A percentile compares a stretch with the other conserved stretches of the same genome.
Evolutionary conservation across 2,888 invertebrate genomes (phyloP).

Genomic region (Molorchus minor): DNA sequence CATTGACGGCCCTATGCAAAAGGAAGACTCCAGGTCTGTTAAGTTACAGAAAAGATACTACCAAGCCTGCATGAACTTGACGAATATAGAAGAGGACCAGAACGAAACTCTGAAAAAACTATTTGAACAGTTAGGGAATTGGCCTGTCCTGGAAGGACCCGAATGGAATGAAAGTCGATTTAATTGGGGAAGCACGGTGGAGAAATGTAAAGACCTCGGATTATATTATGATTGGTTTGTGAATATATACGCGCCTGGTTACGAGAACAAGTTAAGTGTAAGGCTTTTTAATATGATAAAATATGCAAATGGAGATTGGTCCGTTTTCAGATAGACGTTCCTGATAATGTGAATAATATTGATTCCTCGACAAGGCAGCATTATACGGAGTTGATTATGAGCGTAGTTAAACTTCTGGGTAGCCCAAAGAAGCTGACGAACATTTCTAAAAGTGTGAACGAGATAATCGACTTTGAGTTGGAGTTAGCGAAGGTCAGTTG

Average conservation of each 20-base stretch:
- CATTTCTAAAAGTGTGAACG: conserved; percentile 18
- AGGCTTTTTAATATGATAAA: not conserved
- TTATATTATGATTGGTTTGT: conserved; percentile 40
- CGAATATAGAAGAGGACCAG: conserved; percentile 37
- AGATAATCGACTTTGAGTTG: conserved; percentile 30
- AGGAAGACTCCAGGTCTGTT: conserved; percentile 26
- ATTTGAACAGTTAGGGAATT: conserved; percentile 43
- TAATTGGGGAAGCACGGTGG: conserved; percentile 40
- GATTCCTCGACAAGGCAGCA: conserved; percentile 24
- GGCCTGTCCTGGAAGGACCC: conserved; percentile 44
- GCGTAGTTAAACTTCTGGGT: conserved; percentile 39
- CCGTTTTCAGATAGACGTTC: conserved; percentile 41
- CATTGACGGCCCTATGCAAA: conserved; percentile 30
- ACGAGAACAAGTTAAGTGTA: conserved; percentile 12
- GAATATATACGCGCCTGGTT: conserved; percentile 12
- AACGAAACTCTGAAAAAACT: conserved; percentile 34
- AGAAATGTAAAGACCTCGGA: conserved; percentile 33
- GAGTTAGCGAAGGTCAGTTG: conserved; percentile 31
- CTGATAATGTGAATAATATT: conserved; percentile 34
- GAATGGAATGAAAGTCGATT: conserved; percentile 44
- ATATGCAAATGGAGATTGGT: not conserved
- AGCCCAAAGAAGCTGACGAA: conserved; percentile 27
- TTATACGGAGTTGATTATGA: conserved; percentile 40
- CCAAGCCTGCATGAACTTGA: conserved; percentile 36
- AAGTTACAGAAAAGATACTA: conserved; percentile 39